Evolutionary conservation across 2,113 vertebrate species (phyloP), one percentile per base, ranked within the genome.

Genomic region (Corynorhinus townsendii): DNA sequence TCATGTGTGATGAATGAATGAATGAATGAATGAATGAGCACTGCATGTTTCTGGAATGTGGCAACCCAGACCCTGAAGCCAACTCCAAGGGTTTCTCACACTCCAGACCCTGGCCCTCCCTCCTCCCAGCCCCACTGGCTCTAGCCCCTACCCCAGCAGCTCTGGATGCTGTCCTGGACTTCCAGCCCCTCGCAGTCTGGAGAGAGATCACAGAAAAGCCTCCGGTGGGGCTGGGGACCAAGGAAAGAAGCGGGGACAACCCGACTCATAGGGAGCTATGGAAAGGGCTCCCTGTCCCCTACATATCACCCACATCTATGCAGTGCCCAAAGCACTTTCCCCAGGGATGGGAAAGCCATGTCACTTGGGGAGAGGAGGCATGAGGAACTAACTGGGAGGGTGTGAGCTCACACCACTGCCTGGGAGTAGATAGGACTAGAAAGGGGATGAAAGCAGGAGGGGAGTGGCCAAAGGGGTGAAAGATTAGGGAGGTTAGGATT

Each of bases 141-240:
- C 83, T 73, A 94, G 75, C 89, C 95, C 98, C 75, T 98, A 98
- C 98, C 98, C 97, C 97, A 97, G 96, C 98, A 98, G 91, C 97
- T 98, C 62, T 91, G 97, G 56, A 98, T 56, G 4, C 92, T 92
- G 89, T 93, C 89, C 93, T 43, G 97, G 86, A 98, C 97, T 14
- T 83, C 26, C 0, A 96, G 97, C 97, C 97, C 98, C 0, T 94
- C 97, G 95, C 98, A 98, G 82, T 98, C 98, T 98, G 98, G 0
- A 17, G 95, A 96, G 83, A 91, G 97, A 96, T 95, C 90, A 98
- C 56, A 94, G 92, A 86, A 43, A 92, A 85, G 69, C 49, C 86
- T 82, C 97, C 71, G 95, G 96, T 17, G 89, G 6, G 95, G n/a
- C 64, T 62, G 84, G 14, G 72, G 40, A 49, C 68, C 76, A 76